phyloP scores from a whole-genome alignment of 1,140 invertebrate genomes.

The Thaumetopoea pityocampa region DNA sequence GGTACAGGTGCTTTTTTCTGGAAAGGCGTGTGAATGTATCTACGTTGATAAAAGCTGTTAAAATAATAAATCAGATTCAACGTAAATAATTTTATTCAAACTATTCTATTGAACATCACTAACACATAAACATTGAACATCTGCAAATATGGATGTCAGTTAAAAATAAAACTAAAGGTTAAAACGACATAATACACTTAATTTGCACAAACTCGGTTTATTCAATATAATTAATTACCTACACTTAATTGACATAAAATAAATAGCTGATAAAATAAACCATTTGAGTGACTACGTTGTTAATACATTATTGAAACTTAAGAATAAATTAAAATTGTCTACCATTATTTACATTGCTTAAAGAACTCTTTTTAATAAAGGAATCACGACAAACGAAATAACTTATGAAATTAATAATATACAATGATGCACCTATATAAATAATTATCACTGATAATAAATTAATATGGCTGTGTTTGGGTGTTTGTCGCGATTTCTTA shows the following conservation, averaged over 20 bases:
- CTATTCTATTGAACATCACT: conserved; percentile 76
- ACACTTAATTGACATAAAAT: conserved; percentile 62
- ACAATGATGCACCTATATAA: no score
- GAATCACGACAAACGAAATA: conserved; percentile 22
- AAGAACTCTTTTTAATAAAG: conserved; percentile 12
- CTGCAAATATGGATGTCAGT: conserved; percentile 69
- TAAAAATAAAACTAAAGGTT: conserved; percentile 55
- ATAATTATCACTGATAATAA: no score
- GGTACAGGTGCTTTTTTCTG: background rate
- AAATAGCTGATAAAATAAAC: conserved; percentile 65
- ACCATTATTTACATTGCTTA: conserved; percentile 30
- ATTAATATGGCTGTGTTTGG: no score
- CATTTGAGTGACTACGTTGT: conserved; percentile 51
- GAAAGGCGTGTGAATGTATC: no score
- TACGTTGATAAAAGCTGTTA: no score
- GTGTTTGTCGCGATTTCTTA: conserved; percentile 17
- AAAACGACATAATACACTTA: conserved; percentile 58
- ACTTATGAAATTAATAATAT: conserved; percentile 2
- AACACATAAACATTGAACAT: conserved; percentile 74
- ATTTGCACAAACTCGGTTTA: conserved; percentile 51
- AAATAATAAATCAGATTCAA: conserved; percentile 66
- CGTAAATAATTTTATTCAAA: conserved; percentile 76
- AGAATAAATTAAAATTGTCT: conserved; percentile 38
- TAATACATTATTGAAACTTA: conserved; percentile 58
- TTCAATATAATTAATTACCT: conserved; percentile 65